phyloP scores from a whole-genome alignment of 1,140 invertebrate species.

The Heliconius congener region DNA sequence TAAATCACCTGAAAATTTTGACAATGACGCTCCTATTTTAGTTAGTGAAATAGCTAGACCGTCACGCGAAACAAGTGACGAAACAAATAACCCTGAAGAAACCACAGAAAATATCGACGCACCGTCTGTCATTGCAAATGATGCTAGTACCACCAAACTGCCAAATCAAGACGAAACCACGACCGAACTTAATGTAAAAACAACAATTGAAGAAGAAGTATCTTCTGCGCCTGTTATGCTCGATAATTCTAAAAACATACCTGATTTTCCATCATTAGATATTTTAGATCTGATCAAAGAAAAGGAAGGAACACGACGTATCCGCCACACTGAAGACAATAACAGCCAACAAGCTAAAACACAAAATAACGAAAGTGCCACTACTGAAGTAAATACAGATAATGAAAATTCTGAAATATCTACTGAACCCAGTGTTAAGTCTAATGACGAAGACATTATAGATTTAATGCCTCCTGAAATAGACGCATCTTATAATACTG shows the following conservation, averaged over 20 bases:
- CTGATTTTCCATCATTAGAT: conserved; percentile 29
- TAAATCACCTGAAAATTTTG: background rate
- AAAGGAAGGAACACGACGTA: conserved; percentile 18
- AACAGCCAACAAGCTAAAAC: background rate
- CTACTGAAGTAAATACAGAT: background rate
- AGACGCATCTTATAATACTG: conserved; percentile 21
- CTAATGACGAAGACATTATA: conserved; percentile 14
- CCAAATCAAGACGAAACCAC: conserved; percentile 19
- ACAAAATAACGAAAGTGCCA: background rate
- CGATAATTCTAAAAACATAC: conserved; percentile 36
- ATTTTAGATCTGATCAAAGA: conserved; percentile 36
- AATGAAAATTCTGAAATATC: background rate
- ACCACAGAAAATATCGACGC: background rate
- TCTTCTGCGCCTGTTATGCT: conserved; percentile 22
- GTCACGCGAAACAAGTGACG: conserved; percentile 26
- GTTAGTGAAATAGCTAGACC: conserved; percentile 23
- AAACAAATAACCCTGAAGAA: background rate
- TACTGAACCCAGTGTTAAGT: background rate
- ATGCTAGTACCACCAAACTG: conserved; percentile 21
- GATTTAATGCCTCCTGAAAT: conserved; percentile 34
- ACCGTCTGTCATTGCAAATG: conserved; percentile 24
- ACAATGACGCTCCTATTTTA: background rate
- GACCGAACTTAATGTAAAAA: conserved; percentile 18
- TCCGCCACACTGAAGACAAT: conserved; percentile 21
- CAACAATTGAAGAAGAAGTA: conserved; percentile 20